phyloP scores from a whole-genome alignment of 2,888 invertebrate genomes.

The Lasioglossum villosulum region DNA sequence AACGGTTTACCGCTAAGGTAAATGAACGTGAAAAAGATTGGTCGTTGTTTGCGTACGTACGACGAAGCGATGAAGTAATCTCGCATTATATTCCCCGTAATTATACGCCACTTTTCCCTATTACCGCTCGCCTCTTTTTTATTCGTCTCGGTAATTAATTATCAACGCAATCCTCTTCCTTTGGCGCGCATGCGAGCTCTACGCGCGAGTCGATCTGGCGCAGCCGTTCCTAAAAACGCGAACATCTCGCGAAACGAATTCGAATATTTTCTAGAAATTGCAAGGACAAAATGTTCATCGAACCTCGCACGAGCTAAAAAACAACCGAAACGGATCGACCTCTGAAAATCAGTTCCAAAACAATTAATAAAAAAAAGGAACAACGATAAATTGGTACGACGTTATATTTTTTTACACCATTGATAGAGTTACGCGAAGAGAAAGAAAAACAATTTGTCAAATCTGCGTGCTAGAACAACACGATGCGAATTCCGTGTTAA shows the following conservation, averaged over 20 bases:
- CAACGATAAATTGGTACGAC: background rate
- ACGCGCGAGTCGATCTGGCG: background rate
- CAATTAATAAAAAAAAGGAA: background rate
- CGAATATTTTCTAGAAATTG: background rate
- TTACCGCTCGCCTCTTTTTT: conserved; percentile 22
- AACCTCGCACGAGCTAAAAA: background rate
- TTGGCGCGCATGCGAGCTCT: background rate
- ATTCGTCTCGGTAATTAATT: conserved; percentile 45
- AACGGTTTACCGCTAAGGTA: background rate
- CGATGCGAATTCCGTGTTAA: background rate
- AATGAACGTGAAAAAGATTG: conserved; percentile 27
- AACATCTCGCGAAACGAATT: background rate
- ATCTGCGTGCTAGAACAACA: background rate
- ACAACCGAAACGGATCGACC: background rate
- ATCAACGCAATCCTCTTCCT: conserved; percentile 18
- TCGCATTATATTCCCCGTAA: conserved; percentile 32
- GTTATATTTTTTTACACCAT: background rate
- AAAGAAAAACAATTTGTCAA: background rate
- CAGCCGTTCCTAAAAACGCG: background rate
- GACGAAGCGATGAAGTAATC: conserved; percentile 38
- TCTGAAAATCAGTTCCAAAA: background rate
- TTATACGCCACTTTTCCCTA: conserved; percentile 46
- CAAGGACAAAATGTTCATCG: background rate
- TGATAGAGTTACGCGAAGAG: background rate
- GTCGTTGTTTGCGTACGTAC: conserved; percentile 13